phyloP scores from a whole-genome alignment of 2,797 vertebrate genomes.

The Glossophaga mutica region DNA sequence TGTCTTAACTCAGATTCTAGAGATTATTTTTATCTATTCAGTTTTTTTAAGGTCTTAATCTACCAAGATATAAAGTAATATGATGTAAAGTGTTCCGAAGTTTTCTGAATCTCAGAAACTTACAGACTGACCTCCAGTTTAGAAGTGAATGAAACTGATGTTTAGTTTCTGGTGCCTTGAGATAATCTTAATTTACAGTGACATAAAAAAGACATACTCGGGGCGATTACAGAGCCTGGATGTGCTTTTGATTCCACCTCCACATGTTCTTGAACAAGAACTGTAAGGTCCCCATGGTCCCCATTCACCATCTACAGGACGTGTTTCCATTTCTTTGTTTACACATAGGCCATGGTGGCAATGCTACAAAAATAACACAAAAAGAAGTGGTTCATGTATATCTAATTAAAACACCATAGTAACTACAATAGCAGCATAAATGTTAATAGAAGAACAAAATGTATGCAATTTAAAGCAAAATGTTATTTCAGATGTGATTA shows the following conservation, averaged over 20 bases:
- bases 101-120: constrained; percentile 35
- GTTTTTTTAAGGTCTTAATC: not conserved
- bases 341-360: constrained; percentile 94
- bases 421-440: not conserved
- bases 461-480: not conserved
- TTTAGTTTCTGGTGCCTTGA: constrained; percentile 48
- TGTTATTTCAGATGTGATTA: not conserved
- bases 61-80: not conserved
- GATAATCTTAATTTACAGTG: constrained; percentile 57
- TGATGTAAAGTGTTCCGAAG: constrained; percentile 21
- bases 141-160: constrained; percentile 54
- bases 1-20: not conserved
- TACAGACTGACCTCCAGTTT: constrained; percentile 32
- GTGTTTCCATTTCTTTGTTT: constrained; percentile 90
- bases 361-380: constrained; percentile 83
- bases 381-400: not conserved
- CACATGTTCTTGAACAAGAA: constrained; percentile 94
- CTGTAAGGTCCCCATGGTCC: constrained; percentile 94
- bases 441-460: not conserved
- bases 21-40: not conserved
- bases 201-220: constrained; percentile 87
- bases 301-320: constrained; percentile 94
- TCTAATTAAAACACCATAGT: not conserved
- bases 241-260: constrained; percentile 93
- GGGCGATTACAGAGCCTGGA: constrained; percentile 93